Base-by-base conservation (phyloP, 2,888 invertebrate genomes). In the Ptychoptera contaminata region DNA sequence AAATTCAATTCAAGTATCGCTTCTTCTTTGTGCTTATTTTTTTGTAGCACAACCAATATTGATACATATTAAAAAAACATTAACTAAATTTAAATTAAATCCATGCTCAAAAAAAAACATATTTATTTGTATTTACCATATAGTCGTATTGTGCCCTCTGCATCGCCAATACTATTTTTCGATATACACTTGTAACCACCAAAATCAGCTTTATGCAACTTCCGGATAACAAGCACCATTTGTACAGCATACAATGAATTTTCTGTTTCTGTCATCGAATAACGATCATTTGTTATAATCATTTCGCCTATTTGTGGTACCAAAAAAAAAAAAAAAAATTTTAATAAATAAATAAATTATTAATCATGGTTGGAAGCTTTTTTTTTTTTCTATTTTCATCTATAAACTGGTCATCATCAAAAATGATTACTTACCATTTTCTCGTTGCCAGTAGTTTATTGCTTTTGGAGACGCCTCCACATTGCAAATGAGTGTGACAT, bases 371-470 rank as follows among this genome's bases (percentile, higher is more conserved):
- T n/a, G n/a, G n/a, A n/a, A n/a, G n/a, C n/a, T n/a, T 23, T 23
- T 23, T 5, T 23, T 23, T 23, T 3, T 23, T 23, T 7, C 7
- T 23, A 3, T 7, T 23, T 7, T 23, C 23, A 5, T 5, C 7
- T 5, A 5, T 23, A 23, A 23, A 23, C 3, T 23, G 32, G 32
- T 32, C 9, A 32, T 11, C 32, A 32, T 11, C 9, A 32, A 32
- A n/a, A 32, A 32, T 11, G 12, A 4, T 32, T 31, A 62, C 75
- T 74, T 68, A 88, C 88, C 87, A 58, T 82, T 82, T 63, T 86
- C 87, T 60, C 86, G 78, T 49, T 85, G 88, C 90, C 90, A 90
- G 67, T 87, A 90, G 74, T 90, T 90, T 72, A 91, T 90, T 60
- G 90, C 86, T 68, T 87, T 88, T 34, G 90, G 90, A 46, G 88